These are phyloP conservation scores for Camponotus fellah DNA, from an alignment of 2,888 invertebrate genomes.

Conservation along the genomic window DNA sequence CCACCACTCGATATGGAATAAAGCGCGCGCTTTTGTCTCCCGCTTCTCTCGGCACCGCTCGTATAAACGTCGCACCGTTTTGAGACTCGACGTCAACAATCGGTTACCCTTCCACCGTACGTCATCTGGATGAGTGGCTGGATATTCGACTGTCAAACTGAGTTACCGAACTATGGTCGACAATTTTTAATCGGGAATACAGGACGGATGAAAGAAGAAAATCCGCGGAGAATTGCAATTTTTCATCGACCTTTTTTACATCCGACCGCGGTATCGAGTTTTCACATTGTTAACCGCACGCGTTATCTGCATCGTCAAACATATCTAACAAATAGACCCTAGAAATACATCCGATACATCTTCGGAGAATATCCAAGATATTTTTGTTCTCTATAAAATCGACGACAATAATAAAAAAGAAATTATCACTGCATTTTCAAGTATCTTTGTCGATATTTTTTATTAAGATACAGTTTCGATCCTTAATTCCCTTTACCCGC, in stretches of 20 bases:
- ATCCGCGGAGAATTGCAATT: slow-evolving; percentile 16
- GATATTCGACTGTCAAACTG: slow-evolving; percentile 42
- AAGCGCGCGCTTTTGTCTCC: slow-evolving; percentile 52
- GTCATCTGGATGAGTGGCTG: slow-evolving; percentile 41
- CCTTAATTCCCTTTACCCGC: background rate
- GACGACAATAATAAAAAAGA: background rate
- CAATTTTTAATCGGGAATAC: slow-evolving; percentile 26
- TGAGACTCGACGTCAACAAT: slow-evolving; percentile 49
- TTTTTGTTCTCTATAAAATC: background rate
- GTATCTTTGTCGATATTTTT: background rate
- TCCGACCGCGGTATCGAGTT: background rate
- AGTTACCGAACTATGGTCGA: slow-evolving; percentile 28
- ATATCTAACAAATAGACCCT: background rate
- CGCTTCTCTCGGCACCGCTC: slow-evolving; percentile 41
- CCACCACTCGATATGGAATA: slow-evolving; percentile 55
- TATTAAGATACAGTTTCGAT: background rate
- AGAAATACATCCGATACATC: background rate
- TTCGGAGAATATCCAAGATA: background rate
- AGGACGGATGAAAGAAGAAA: background rate
- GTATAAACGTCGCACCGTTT: slow-evolving; percentile 52
- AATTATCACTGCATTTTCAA: background rate
- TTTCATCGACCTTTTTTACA: slow-evolving; percentile 5
- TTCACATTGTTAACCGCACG: background rate
- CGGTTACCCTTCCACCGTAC: slow-evolving; percentile 40
- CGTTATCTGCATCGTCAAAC: background rate